Conservation (phyloP, 2,888 invertebrate species). For the Linnaemya tessellans region DNA sequence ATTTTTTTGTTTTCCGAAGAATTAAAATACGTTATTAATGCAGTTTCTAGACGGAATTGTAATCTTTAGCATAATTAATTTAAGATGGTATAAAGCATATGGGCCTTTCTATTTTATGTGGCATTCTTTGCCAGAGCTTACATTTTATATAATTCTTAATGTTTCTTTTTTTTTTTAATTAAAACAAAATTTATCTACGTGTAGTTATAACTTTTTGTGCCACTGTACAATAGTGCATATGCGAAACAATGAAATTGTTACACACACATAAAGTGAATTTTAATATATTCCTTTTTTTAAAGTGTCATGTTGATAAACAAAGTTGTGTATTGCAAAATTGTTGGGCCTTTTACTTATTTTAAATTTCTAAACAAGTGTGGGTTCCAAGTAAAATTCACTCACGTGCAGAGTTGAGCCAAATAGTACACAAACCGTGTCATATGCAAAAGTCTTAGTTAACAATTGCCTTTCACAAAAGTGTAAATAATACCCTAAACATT, state of each 20-base stretch:
- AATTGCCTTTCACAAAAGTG: neutral
- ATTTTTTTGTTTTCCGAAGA: too few species aligned
- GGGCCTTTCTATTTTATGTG: too few species aligned
- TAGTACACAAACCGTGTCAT: neutral
- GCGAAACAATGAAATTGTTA: neutral
- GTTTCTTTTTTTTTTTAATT: too few species aligned
- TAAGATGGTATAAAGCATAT: too few species aligned
- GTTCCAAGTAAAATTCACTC: slow-evolving; percentile 29
- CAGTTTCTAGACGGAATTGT: too few species aligned
- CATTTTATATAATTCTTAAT: too few species aligned
- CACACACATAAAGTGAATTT: neutral
- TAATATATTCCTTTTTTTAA: neutral
- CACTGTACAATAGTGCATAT: neutral
- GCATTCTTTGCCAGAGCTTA: too few species aligned
- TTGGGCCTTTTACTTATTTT: slow-evolving; percentile 5
- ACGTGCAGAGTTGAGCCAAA: slow-evolving; percentile 20
- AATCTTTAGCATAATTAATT: too few species aligned
- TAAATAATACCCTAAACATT: neutral
- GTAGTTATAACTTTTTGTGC: too few species aligned
- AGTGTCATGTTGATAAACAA: neutral
- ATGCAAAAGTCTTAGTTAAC: slow-evolving; percentile 17
- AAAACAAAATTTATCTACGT: too few species aligned
- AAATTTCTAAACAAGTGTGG: slow-evolving; percentile 3
- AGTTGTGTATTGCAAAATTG: neutral
- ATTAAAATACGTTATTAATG: too few species aligned